These are phyloP conservation scores for Pogonocichla stellata DNA, from an alignment of 2,113 vertebrate species.

Conservation along the genomic window DNA sequence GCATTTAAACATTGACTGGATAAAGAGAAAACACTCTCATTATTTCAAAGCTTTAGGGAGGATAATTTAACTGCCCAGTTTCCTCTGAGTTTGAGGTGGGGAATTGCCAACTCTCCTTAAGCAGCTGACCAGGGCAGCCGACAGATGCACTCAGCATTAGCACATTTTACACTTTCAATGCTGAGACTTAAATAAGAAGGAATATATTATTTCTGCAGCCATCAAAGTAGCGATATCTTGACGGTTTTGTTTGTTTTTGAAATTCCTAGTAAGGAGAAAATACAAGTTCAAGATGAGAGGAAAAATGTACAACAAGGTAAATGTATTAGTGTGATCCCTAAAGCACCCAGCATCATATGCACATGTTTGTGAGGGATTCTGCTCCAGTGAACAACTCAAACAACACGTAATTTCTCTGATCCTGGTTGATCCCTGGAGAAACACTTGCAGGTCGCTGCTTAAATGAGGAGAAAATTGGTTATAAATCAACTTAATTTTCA, in stretches of 20 bases:
- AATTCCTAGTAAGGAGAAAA: background rate
- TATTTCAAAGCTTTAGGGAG: background rate
- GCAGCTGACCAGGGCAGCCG: background rate
- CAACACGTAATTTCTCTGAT: conserved; percentile 21
- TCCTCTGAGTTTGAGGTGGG: background rate
- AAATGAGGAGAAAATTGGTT: conserved; percentile 72
- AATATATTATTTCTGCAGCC: background rate
- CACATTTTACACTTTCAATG: background rate
- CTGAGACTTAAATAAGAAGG: background rate
- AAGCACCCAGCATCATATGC: background rate
- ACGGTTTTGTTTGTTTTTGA: background rate
- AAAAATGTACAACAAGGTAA: background rate
- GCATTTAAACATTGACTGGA: background rate
- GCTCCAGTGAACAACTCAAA: conserved; percentile 13
- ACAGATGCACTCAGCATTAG: background rate
- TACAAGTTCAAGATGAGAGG: background rate
- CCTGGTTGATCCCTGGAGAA: conserved; percentile 49
- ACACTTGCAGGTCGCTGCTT: conserved; percentile 46
- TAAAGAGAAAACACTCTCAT: background rate
- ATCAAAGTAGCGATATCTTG: background rate
- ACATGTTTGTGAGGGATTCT: background rate
- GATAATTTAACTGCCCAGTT: background rate
- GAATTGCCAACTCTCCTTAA: background rate
- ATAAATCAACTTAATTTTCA: conserved; percentile 73
- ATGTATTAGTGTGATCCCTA: background rate